Base-by-base conservation (phyloP, 2,113 vertebrate species). In the Gnathonemus echidnorhynchus region DNA sequence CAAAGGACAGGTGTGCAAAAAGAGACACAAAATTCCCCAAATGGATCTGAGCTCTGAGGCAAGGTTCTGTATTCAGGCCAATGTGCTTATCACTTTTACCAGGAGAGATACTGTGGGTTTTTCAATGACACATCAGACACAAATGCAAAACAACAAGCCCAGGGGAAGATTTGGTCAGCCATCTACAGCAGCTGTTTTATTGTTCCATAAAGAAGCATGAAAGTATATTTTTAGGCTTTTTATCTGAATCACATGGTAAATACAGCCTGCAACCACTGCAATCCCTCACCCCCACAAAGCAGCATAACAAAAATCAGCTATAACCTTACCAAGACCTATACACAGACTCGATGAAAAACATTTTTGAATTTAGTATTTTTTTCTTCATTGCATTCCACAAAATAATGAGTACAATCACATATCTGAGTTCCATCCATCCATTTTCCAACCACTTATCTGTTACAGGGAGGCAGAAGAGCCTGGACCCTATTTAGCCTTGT, bases 11-110 rank as follows among this genome's bases (percentile, higher is more conserved):
- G 46, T 86, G 85, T 86, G 48, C n/a, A 31, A 50, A 52, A 49
- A 50, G 46, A 27, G 27, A 87, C n/a, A 48, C 35, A 35, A 87
- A 53, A 31, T 53, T 87, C 27, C 49, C 86, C 27, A 53, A 31
- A 48, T 31, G 50, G 74, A 80, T 15, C 74, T 80, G 15, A 80
- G 74, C 74, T 80, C 74, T 19, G 45, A 11, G 39, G 83, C 6
- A 85, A 48, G 83, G 39, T 46, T 48, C 39, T 85, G 83, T n/a
- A 85, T 85, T 24, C 39, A 85, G 83, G 83, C 83, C 83, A 85
- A 48, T 85, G 45, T 48, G 42, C 83, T 85, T 48, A 85, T 46
- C 83, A 24, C 24, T 24, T 85, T 42, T 11, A 48, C 77, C 77
- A 83, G 77, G 77, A 42, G 42, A 83, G 19, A 45, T 83, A 83